These are phyloP conservation scores for Scaptomyza pallida DNA, from an alignment of 1,140 invertebrate species.

Conservation along the genomic window DNA sequence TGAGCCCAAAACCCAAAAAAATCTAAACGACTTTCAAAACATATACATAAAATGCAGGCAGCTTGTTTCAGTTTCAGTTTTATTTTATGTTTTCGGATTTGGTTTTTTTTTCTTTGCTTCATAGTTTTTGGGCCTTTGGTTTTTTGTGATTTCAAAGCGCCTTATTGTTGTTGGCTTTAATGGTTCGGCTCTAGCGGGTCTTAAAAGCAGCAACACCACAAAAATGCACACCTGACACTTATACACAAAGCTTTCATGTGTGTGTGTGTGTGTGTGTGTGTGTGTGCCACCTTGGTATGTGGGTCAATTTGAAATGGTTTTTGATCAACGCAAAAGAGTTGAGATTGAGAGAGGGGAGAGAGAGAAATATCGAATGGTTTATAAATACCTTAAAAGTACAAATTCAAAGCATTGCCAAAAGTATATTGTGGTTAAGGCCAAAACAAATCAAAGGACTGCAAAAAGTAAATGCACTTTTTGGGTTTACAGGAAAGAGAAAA, in stretches of 20 bases:
- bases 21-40: constrained; percentile 70
- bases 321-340: constrained; percentile 63
- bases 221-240: constrained; percentile 56
- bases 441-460: constrained; percentile 1
- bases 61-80: constrained; percentile 58
- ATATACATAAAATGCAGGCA: constrained; percentile 52
- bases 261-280: constrained; percentile 51
- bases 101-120: constrained; percentile 5
- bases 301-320: constrained; percentile 74
- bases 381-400: background rate
- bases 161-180: constrained; percentile 54
- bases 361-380: background rate
- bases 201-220: constrained; percentile 48
- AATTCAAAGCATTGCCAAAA: too few species aligned
- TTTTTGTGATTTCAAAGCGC: constrained; percentile 54
- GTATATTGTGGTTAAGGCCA: background rate
- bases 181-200: constrained; percentile 55
- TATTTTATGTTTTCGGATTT: background rate
- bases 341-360: constrained; percentile 28
- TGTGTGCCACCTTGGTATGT: constrained; percentile 72
- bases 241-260: constrained; percentile 13
- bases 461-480: background rate
- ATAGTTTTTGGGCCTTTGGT: constrained; percentile 23
- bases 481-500: constrained; percentile 10
- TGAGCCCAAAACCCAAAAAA: constrained; percentile 38